Base-by-base conservation (phyloP, 1,140 invertebrate species). In the Temnothorax nylanderi region DNA sequence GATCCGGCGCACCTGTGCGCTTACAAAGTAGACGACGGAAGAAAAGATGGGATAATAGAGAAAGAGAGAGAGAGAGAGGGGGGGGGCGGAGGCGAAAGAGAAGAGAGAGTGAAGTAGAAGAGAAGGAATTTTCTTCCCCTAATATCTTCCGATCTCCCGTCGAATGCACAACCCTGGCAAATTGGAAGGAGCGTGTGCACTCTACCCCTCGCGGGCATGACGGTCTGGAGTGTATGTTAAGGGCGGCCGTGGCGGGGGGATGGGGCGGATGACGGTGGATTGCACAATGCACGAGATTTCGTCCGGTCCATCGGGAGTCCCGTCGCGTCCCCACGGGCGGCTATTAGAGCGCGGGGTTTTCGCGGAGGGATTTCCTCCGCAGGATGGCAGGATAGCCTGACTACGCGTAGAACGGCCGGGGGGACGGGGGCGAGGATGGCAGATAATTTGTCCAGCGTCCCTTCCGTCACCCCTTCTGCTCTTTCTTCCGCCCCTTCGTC, bases 391-490 rank as follows among this genome's bases (percentile, higher is more conserved):
- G 87, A 88, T 75, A 85, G 82, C 74, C 44, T 67, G 77, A 84
- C 65, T 89, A 86, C 75, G 85, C 74, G 78, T 78, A 75, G 88
- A 88, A 87, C 80, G 51, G 51, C 58, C 26, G 37, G 21, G 16
- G 11, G 47, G 72, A 21, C 67, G 86, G 87, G 89, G 91, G 89
- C 82, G 90, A 90, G 91, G 90, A 88, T 92, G 84, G 76, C 72
- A 86, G 94, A 94, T 94, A 94, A 94, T 94, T 94, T 94, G 94
- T 93, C 92, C 91, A 87, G 89, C 89, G 90, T 92, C 90, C 88
- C 78, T 54, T 44, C 60, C 21, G 69, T 58, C 65, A 26, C 60
- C 44, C 65, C 65, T 37, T 58, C 64, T 80, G 65, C 64, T 49
- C 78, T 76, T 54, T 69, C 64, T 87, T 71, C 65, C 51, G 21